phyloP scores from a whole-genome alignment of 2,797 vertebrate genomes.

The Chromis chromis region DNA sequence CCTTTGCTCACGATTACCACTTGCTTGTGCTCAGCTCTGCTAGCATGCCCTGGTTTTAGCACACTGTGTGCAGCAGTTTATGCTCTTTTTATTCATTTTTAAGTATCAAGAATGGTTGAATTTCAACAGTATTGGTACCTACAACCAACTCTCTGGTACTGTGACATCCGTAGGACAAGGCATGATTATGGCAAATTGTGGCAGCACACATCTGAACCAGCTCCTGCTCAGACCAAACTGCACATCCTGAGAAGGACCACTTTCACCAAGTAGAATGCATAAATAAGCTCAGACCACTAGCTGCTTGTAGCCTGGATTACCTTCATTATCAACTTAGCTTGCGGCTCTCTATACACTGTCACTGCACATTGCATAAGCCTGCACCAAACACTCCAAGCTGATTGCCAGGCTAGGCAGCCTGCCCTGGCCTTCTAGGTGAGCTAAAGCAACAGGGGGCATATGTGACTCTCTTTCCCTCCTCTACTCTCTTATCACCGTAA shows the following conservation, averaged over 20 bases:
- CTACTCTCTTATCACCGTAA: conserved; percentile 78
- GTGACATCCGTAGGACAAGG: not conserved
- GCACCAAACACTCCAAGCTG: conserved; percentile 64
- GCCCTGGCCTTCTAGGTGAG: conserved; percentile 70
- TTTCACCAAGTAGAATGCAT: conserved; percentile 54
- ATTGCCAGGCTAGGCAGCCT: conserved; percentile 56
- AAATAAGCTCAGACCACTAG: conserved; percentile 55
- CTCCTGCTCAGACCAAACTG: conserved; percentile 43
- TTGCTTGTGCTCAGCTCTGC: too few relatives aligned
- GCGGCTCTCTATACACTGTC: conserved; percentile 43
- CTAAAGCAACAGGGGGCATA: conserved; percentile 64
- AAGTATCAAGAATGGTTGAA: not conserved
- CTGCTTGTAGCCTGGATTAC: conserved; percentile 67
- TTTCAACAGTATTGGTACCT: not conserved
- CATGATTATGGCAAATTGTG: not conserved
- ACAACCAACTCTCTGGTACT: too few relatives aligned
- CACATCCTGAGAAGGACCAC: conserved; percentile 55
- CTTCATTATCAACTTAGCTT: conserved; percentile 56
- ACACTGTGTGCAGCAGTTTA: too few relatives aligned
- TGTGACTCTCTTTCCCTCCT: conserved; percentile 65
- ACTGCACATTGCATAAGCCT: conserved; percentile 62
- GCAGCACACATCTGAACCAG: conserved; percentile 1
- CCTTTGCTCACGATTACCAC: too few relatives aligned
- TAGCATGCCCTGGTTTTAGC: too few relatives aligned
- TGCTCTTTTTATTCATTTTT: not conserved